Evolutionary conservation across 2,888 invertebrate species (phyloP).

Genomic region (Metallyticus violacea): DNA sequence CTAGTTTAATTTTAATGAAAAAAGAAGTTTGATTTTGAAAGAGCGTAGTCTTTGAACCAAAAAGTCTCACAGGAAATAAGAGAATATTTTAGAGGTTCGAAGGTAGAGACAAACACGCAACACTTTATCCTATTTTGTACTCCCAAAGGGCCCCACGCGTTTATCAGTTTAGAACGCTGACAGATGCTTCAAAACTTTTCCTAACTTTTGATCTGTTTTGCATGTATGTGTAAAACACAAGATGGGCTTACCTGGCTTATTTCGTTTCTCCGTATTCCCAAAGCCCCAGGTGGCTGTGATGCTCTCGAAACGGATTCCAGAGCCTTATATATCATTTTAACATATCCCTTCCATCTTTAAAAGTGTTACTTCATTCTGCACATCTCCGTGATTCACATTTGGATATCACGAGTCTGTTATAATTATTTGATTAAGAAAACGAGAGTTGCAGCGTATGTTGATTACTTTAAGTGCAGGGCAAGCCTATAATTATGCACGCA

Average conservation of each 20-base stretch:
- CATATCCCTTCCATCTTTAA: not conserved
- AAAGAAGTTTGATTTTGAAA: no score
- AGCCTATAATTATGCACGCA: not conserved
- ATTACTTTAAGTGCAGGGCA: not conserved
- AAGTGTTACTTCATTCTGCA: no score
- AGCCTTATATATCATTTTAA: not conserved
- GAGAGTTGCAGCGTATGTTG: not conserved
- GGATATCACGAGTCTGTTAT: not conserved
- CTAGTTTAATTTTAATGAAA: no score
- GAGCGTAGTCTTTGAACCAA: no score
- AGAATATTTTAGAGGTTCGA: no score
- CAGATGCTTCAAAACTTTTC: no score
- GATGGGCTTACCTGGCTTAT: not conserved
- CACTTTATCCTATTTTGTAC: no score
- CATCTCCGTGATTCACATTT: not conserved
- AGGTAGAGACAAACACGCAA: no score
- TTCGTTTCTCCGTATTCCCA: not conserved
- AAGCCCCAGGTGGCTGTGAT: constrained; percentile 30
- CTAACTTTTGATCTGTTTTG: not conserved
- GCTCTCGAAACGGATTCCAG: not conserved
- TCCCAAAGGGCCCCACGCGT: no score
- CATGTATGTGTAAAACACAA: not conserved
- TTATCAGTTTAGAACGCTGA: no score
- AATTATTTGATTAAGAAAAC: not conserved
- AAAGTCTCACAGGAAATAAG: no score